Conservation (phyloP, 53 echinoderm and acorn worm species). For the Mesocentrotus franciscanus region DNA sequence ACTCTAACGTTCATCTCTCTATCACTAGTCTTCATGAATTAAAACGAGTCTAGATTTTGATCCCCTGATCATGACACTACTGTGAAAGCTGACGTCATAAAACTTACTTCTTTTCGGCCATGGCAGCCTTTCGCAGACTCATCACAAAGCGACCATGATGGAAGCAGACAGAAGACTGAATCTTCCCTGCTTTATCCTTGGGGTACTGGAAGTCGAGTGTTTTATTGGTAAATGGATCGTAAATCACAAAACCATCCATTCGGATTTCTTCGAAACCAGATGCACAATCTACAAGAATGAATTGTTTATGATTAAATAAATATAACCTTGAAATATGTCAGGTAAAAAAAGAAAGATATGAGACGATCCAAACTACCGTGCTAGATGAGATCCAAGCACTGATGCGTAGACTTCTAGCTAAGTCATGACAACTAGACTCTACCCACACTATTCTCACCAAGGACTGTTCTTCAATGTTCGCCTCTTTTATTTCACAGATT, state of each 20-base stretch:
- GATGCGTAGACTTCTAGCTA: neutral
- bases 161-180: constrained; percentile 76
- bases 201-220: constrained; percentile 79
- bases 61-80: no score
- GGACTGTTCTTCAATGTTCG: neutral
- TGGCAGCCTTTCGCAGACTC: constrained; percentile 84
- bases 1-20: no score
- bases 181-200: constrained; percentile 30
- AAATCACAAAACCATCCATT: constrained; percentile 84
- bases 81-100: no score
- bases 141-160: constrained; percentile 95
- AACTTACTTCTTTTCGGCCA: constrained; percentile 78
- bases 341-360: neutral
- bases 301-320: neutral
- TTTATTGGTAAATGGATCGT: constrained; percentile 74
- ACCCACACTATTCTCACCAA: neutral
- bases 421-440: neutral
- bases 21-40: no score
- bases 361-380: neutral
- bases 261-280: constrained; percentile 77
- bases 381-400: neutral
- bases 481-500: neutral
- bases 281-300: constrained; percentile 72
- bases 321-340: neutral
- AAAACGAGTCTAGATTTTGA: no score